phyloP scores from a whole-genome alignment of 1,140 invertebrate species.

The Hylaeus volcanicus region DNA sequence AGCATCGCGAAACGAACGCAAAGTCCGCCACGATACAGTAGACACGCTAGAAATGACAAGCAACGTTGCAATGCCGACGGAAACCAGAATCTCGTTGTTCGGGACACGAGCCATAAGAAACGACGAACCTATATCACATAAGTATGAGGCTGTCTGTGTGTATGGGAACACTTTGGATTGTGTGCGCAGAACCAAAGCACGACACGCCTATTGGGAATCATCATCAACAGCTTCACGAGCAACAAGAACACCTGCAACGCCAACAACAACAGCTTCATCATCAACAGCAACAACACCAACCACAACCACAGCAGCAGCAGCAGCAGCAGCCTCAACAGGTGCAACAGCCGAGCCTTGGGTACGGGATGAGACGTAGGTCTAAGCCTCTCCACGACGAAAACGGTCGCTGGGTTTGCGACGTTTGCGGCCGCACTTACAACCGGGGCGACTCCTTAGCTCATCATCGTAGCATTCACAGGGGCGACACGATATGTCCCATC shows the following conservation, averaged over 20 bases:
- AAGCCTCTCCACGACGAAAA: conserved; percentile 74
- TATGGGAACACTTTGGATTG: conserved; percentile 80
- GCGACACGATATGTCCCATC: conserved; percentile 80
- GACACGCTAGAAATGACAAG: conserved; percentile 26
- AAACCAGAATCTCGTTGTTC: conserved; percentile 13
- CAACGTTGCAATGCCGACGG: conserved; percentile 26
- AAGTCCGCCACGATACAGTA: not conserved
- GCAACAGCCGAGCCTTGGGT: conserved; percentile 41
- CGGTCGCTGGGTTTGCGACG: conserved; percentile 79
- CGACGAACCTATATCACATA: conserved; percentile 52
- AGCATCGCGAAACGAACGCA: not conserved
- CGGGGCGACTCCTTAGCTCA: conserved; percentile 80
- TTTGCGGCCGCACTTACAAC: conserved; percentile 80
- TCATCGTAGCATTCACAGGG: conserved; percentile 81
- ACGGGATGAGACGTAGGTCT: conserved; percentile 68
- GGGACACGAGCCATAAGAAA: not conserved
- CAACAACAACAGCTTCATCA: conserved; percentile 4
- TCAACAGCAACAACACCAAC: conserved; percentile 17
- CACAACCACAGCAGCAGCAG: conserved; percentile 21
- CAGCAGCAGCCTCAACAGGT: conserved; percentile 15
- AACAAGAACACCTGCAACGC: conserved; percentile 16
- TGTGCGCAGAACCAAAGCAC: conserved; percentile 79
- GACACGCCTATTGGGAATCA: conserved; percentile 67
- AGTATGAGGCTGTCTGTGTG: conserved; percentile 57
- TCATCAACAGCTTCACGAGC: conserved; percentile 32